Base-by-base conservation (phyloP, 2,888 invertebrate genomes). In the Archips crataeganus region DNA sequence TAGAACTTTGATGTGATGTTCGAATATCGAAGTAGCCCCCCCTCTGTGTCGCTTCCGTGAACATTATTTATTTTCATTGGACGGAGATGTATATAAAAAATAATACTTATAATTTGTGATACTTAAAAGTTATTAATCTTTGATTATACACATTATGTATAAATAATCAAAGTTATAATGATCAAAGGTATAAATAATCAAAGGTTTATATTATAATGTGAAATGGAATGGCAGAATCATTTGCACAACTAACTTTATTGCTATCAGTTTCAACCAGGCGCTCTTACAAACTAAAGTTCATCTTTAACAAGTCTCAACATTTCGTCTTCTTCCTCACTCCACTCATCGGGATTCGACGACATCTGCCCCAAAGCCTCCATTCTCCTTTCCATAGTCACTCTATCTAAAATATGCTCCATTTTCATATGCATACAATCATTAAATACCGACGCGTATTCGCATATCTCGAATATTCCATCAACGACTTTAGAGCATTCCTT, bases 381-480 rank as follows among this genome's bases (percentile, higher is more conserved):
- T 0, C 94, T 80, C 3, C 93, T 82, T 62, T 94, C 92, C 91
- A 94, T 90, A 5, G 86, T 91, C 64, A 91, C 84, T 75, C 90
- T 91, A 65, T 94, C 93, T 61, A 94, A 72, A 3, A 94, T 86
- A 81, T 94, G 94, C 60, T 94, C 94, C 93, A 93, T 93, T 71
- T 89, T 92, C 80, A 93, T 90, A 80, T 94, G 93, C 94, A 94
- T 94, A 60, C 94, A 94, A 71, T 94, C 94, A 66, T 94, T 94
- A 64, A 94, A 94, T 2, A 91, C 84, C 0, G 93, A 89, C 6
- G 94, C 91, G 65, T 89, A 93, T 76, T 94, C 94, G 64, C 94
- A 94, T 39, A 94, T 87, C 75, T 94, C 94, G 59, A 94, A 94
- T 10, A 93, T 88, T 2, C 79, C 82, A 0, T 89, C 89, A 0